Conservation (phyloP, 2,888 invertebrate genomes). For the Minunthozetes semirufus region DNA sequence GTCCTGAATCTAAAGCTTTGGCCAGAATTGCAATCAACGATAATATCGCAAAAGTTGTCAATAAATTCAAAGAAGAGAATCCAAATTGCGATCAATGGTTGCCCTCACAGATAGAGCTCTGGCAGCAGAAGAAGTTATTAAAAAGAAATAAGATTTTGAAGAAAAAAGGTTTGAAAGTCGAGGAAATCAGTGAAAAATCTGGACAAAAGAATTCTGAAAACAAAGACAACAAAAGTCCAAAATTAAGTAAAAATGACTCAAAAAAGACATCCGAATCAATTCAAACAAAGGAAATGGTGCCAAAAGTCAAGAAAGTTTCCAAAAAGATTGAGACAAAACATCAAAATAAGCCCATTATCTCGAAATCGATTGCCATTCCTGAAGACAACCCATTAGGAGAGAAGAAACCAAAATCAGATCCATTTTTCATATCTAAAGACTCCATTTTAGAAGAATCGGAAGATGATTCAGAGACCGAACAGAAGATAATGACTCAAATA, state of each 20-base stretch:
- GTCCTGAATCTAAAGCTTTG: neutral
- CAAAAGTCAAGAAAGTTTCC: neutral
- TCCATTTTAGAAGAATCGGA: neutral
- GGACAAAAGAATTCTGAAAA: neutral
- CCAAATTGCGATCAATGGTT: conserved; percentile 35
- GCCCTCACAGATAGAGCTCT: conserved; percentile 31
- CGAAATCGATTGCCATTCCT: neutral
- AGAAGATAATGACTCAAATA: neutral
- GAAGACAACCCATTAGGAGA: neutral
- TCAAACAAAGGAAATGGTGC: neutral
- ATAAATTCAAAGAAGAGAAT: conserved; percentile 34
- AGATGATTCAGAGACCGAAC: neutral
- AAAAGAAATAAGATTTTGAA: conserved; percentile 11
- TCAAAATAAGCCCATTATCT: neutral
- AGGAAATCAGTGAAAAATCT: neutral
- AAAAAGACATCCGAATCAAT: neutral
- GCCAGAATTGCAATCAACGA: conserved; percentile 22
- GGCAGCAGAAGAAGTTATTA: conserved; percentile 30
- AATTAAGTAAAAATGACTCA: neutral
- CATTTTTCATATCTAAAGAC: conserved; percentile 26
- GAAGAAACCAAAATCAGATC: conserved; percentile 21
- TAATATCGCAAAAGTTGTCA: conserved; percentile 7
- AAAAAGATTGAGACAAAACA: neutral
- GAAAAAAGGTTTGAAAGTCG: neutral
- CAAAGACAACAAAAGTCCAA: neutral